Evolutionary conservation across 2,797 vertebrate species (phyloP), one percentile per base, ranked within the genome.

Genomic region (Mionectes olivaceus): DNA sequence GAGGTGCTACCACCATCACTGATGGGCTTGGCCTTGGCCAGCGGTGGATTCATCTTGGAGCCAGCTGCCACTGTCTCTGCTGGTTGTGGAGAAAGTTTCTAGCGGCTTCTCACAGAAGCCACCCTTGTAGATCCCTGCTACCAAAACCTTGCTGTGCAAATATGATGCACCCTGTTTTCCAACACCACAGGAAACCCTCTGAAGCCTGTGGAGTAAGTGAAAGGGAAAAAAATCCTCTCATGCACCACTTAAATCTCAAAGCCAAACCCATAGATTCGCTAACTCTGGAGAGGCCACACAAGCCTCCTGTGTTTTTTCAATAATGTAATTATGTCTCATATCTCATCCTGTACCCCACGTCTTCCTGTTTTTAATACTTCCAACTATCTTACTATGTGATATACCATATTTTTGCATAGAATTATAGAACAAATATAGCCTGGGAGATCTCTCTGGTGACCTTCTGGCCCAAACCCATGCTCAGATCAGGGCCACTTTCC

Each of bases 1-100:
- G 33, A 69, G 53, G 21, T 1, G 0, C 15, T 24, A 4, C 13
- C 23, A 12, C 3, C 0, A 0, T 10, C 11, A 2, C 47, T 52
- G 28, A 0, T 22, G 37, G 69, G 32, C 32, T 71, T 2, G 1
- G n/a, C 56, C 56, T 55, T 83, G 46, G 25, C 52, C 57, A 41
- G 41, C 1, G 1, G 47, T 3, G 22, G 17, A 7, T 46, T 47
- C 3, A 1, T 6, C 79, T 3, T 18, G 35, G 15, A 43, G 33
- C 39, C 4, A 6, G 14, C 33, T 73, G 46, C 19, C 15, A 10
- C 9, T 30, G n/a, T 11, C 37, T 67, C 27, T 46, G 5, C 11
- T 28, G 24, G 43, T 8, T 4, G 15, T 13, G 30, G n/a, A 9
- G 23, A 32, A 14, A n/a, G 30, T 21, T 80, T 76, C 68, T 5